Evolutionary conservation across 2,888 invertebrate species (phyloP).

Genomic region (Ferdinandea cuprea): DNA sequence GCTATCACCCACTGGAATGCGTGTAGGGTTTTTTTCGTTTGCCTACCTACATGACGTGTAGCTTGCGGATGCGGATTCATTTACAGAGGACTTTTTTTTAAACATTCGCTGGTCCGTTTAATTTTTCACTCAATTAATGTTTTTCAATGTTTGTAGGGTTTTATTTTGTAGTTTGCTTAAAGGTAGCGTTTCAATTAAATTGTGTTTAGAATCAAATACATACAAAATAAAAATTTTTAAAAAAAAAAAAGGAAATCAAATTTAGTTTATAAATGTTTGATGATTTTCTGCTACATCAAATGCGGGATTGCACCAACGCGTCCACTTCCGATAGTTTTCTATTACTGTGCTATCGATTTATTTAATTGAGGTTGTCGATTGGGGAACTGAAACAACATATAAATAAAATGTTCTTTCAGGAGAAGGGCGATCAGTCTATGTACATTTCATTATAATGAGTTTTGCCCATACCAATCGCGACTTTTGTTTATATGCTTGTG

Average conservation of each 20-base stretch:
- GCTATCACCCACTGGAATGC: slow-evolving; percentile 12
- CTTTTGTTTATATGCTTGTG: no score
- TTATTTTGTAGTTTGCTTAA: slow-evolving; percentile 3
- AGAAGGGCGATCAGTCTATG: no score
- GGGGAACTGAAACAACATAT: no score
- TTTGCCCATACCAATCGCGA: no score
- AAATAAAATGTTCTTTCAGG: no score
- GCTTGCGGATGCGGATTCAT: not conserved
- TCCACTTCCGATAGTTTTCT: no score
- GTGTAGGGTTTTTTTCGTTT: not conserved
- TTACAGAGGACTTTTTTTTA: not conserved
- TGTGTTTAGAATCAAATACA: slow-evolving; percentile 17
- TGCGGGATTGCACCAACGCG: no score
- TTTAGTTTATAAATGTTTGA: not conserved
- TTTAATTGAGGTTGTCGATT: no score
- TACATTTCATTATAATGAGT: no score
- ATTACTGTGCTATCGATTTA: no score
- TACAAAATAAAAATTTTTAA: not conserved
- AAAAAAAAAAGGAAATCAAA: not conserved
- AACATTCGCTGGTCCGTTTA: not conserved
- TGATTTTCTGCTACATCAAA: not conserved
- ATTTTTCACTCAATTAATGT: slow-evolving; percentile 9
- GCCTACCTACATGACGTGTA: not conserved
- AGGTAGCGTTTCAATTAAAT: not conserved
- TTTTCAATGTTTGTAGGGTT: not conserved